phyloP scores from a whole-genome alignment of 2,113 vertebrate species.

The Caretta caretta region DNA sequence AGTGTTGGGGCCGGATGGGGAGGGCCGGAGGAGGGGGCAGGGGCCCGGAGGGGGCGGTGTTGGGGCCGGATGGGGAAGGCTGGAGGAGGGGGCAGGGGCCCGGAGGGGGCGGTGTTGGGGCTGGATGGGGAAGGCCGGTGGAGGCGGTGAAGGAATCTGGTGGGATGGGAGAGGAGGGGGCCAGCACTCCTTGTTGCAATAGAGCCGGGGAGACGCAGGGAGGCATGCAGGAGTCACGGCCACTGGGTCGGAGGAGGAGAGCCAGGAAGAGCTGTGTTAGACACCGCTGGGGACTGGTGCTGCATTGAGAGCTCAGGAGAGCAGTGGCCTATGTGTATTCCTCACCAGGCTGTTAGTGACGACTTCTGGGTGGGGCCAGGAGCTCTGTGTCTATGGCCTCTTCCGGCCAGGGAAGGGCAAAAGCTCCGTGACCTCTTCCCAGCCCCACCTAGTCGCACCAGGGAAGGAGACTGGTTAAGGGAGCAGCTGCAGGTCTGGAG shows the following conservation, averaged over 20 bases:
- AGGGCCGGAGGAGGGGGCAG: no score
- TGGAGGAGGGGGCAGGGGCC: no score
- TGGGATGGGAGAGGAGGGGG: neutral
- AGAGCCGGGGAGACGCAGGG: neutral
- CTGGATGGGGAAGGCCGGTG: neutral
- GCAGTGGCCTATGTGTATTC: no score
- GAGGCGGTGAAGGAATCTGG: rapidly evolving
- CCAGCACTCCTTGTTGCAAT: neutral
- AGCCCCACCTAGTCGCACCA: neutral
- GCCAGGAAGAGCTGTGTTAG: neutral
- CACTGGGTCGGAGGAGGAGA: neutral
- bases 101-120: neutral
- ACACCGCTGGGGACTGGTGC: neutral
- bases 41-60: neutral
- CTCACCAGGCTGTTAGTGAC: neutral
- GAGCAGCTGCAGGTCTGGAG: neutral
- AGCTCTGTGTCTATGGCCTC: neutral
- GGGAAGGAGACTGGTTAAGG: neutral
- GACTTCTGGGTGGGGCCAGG: neutral
- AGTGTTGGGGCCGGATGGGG: no score
- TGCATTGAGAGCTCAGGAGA: neutral
- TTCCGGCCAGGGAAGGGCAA: no score
- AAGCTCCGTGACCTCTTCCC: neutral
- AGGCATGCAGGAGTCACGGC: neutral
- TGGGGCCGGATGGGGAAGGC: no score